Evolutionary conservation across 1,140 invertebrate genomes (phyloP).

Genomic region (Ectropis grisescens): DNA sequence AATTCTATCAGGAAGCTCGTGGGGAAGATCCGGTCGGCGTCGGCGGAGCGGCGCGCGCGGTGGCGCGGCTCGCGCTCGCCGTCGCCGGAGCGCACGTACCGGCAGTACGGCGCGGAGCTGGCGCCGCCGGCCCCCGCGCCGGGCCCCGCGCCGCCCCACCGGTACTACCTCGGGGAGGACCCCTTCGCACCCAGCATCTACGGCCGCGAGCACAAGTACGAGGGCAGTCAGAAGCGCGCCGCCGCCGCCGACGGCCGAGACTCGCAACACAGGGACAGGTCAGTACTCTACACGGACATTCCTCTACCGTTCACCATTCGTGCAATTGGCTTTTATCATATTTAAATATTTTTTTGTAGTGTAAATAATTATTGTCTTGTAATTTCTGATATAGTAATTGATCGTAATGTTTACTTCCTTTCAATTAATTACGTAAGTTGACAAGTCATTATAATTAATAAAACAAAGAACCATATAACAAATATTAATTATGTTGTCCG

Average conservation of each 20-base stretch:
- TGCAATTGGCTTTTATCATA: too few relatives aligned
- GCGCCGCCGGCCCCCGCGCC: slow-evolving; percentile 44
- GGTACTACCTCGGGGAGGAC: slow-evolving; percentile 87
- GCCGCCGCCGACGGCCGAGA: slow-evolving; percentile 45
- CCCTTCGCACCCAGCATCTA: slow-evolving; percentile 85
- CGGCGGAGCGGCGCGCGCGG: slow-evolving; percentile 77
- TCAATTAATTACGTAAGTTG: too few relatives aligned
- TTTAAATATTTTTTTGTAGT: too few relatives aligned
- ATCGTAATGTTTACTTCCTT: too few relatives aligned
- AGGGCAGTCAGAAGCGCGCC: slow-evolving; percentile 68
- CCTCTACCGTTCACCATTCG: too few relatives aligned
- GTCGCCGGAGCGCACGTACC: slow-evolving; percentile 64
- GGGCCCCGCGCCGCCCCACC: slow-evolving; percentile 71
- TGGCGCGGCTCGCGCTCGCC: slow-evolving; percentile 70
- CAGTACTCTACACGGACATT: too few relatives aligned
- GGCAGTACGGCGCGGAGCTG: slow-evolving; percentile 68
- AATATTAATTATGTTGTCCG: too few relatives aligned
- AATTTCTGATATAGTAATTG: too few relatives aligned
- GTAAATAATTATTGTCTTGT: too few relatives aligned
- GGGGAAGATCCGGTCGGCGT: slow-evolving; percentile 82
- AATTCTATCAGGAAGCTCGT: slow-evolving; percentile 84
- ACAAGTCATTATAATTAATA: too few relatives aligned
- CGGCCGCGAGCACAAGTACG: slow-evolving; percentile 84
- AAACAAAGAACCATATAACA: too few relatives aligned
- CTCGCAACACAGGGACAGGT: slow-evolving; percentile 1